Base-by-base conservation (phyloP, 2,797 vertebrate genomes). In the Pterois miles region DNA sequence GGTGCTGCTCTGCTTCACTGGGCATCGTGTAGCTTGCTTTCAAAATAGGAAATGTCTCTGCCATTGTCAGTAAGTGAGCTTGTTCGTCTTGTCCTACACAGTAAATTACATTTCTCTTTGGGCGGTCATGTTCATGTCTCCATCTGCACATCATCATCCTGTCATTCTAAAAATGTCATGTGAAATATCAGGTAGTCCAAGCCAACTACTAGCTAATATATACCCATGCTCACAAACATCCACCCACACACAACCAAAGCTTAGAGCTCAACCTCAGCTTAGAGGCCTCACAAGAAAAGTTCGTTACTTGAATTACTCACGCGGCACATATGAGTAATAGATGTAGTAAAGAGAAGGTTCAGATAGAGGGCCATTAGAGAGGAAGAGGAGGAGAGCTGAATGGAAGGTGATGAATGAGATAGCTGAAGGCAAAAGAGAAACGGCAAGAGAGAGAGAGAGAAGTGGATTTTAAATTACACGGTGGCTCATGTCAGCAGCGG, bases 391-490 rank as follows among this genome's bases (percentile, higher is more conserved):
- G 68, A 50, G 66, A 68, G 59, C 59, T 91, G 88, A 93, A 91
- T 86, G 80, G 91, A 84, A 91, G 88, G 91, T 87, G 92, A 86
- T 91, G 93, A 94, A 88, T 90, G 92, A 94, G 58, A 89, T 89
- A 90, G 90, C 91, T 91, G 71, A 89, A 85, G 90, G 91, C 88
- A 68, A 58, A 46, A 76, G 66, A 85, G 78, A 83, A 81, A 88
- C 63, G 18, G 43, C 16, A 18, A 46, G 43, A 83, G 71, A 8
- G 31, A 78, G 76, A 83, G 77, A 82, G 85, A 89, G 83, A 86
- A 82, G 71, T 86, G 89, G 82, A 91, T 89, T 92, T 85, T 88
- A 93, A 93, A 94, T 93, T 93, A 94, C 77, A 94, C 18, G 85
- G 88, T 90, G 86, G 85, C 66, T 92, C 89, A 86, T 88, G 90